Conservation (phyloP, 2,113 vertebrate species). For the Cinclus mexicanus region DNA sequence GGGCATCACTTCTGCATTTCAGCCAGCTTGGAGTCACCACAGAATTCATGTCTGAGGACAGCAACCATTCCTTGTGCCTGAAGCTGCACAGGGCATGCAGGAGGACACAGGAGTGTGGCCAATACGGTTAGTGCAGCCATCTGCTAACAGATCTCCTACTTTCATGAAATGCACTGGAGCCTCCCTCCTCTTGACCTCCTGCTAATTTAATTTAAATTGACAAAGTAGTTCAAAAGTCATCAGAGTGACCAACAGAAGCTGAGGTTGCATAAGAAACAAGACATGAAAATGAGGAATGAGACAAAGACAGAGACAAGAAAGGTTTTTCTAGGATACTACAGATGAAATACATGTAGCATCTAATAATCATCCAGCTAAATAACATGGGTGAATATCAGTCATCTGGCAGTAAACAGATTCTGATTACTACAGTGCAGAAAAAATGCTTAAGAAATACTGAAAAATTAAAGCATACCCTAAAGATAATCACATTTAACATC, state of each 20-base stretch:
- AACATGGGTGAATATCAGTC: neutral
- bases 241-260: neutral
- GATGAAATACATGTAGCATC: neutral
- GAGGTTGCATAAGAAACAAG: neutral
- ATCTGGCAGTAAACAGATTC: neutral
- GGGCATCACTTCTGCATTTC: neutral
- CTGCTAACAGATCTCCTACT: neutral
- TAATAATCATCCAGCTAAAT: neutral
- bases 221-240: neutral
- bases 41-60: neutral
- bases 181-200: neutral
- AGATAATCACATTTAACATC: neutral
- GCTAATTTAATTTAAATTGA: neutral
- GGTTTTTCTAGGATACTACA: neutral
- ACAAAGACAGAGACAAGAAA: neutral
- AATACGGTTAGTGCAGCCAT: neutral
- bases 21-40: rapidly evolving
- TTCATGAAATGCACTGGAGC: neutral
- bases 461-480: neutral
- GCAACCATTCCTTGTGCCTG: neutral
- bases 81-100: neutral
- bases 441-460: neutral
- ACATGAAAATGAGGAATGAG: neutral
- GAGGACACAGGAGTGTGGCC: neutral
- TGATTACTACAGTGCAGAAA: neutral